A percentile compares a stretch with the other conserved stretches of the same genome.
Conservation (phyloP, 2,797 vertebrate species). For the Ispidina lecontei region DNA sequence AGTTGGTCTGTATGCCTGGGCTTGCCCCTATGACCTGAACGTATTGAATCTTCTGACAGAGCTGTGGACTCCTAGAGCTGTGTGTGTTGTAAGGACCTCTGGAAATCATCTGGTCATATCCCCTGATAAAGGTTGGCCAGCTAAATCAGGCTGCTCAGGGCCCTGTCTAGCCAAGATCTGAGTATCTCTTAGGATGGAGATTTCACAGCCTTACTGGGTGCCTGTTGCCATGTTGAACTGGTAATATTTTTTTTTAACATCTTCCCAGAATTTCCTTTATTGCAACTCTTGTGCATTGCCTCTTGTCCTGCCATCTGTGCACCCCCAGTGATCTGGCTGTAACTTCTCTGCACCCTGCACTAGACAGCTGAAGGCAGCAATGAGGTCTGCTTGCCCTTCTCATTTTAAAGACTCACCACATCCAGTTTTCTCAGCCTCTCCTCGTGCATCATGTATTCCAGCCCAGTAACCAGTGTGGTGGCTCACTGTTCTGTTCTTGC, state of each 20-base stretch:
- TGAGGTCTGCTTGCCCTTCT: background rate
- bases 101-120: background rate
- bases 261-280: background rate
- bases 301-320: background rate
- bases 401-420: background rate
- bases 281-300: background rate
- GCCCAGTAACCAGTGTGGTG: background rate
- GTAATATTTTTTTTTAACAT: background rate
- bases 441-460: accelerated
- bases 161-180: background rate
- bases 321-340: accelerated
- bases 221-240: background rate
- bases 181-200: background rate
- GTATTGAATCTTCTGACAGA: background rate
- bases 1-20: background rate
- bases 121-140: background rate
- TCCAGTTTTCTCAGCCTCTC: background rate
- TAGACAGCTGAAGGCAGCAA: background rate
- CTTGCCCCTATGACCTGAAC: accelerated
- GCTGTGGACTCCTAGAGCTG: background rate
- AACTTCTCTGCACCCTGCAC: background rate
- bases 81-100: background rate
- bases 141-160: background rate
- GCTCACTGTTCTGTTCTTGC: background rate
- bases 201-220: background rate